Evolutionary conservation across 2,888 invertebrate species (phyloP).

Genomic region (Cryptus armator): DNA sequence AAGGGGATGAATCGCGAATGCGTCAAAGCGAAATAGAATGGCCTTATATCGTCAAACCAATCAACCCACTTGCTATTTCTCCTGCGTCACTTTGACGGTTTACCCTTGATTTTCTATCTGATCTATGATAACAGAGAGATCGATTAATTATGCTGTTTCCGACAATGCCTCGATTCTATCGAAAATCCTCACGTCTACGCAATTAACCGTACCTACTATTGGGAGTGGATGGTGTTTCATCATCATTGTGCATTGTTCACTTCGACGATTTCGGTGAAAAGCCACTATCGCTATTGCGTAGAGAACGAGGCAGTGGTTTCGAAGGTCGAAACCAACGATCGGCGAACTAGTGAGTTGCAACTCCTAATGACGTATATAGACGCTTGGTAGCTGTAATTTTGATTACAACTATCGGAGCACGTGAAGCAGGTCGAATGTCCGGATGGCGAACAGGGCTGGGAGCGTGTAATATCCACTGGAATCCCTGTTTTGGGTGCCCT

Average conservation of each 20-base stretch:
- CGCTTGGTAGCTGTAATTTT: conserved; percentile 72
- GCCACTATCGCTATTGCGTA: background rate
- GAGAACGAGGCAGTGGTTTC: background rate
- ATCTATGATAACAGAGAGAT: conserved; percentile 7
- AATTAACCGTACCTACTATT: conserved; percentile 13
- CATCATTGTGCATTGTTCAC: background rate
- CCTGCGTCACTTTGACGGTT: background rate
- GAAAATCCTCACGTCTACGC: background rate
- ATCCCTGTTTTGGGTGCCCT: conserved; percentile 72
- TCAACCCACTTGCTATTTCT: background rate
- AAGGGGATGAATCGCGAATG: conserved; percentile 64
- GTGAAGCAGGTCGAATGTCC: conserved; percentile 69
- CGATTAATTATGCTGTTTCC: background rate
- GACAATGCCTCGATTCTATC: background rate
- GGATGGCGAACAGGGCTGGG: conserved; percentile 52
- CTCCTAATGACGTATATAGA: conserved; percentile 23
- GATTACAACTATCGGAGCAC: conserved; percentile 71
- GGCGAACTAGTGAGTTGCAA: background rate
- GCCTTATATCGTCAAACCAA: background rate
- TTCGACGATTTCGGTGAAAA: background rate
- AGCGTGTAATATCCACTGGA: conserved; percentile 76
- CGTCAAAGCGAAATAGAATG: conserved; percentile 1
- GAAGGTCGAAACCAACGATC: background rate
- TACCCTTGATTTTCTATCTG: background rate
- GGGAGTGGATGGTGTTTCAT: background rate